Evolutionary conservation across 23 tunicate genomes (phyloP).

Genomic region (Clavelina lepadiformis): DNA sequence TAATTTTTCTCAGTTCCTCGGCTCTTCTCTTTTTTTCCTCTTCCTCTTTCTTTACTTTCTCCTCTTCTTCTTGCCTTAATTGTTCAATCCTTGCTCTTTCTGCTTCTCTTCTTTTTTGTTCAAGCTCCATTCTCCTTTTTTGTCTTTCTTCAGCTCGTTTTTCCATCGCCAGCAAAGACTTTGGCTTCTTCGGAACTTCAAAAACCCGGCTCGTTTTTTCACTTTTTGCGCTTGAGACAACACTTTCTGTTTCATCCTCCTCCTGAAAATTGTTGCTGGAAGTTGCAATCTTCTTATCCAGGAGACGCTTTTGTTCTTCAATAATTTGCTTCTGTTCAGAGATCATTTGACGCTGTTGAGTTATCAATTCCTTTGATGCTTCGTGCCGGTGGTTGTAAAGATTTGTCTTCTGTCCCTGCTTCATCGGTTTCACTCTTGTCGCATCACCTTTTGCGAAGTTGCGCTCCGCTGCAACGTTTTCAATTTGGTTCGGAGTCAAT

Average conservation of each 20-base stretch:
- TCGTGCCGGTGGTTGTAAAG: neutral
- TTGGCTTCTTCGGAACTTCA: slow-evolving; percentile 19
- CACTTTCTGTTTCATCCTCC: neutral
- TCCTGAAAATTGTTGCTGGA: too few relatives aligned
- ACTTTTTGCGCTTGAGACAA: neutral
- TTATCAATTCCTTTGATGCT: slow-evolving; percentile 10
- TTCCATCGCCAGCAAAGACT: slow-evolving; percentile 45
- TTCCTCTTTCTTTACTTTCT: slow-evolving; percentile 30
- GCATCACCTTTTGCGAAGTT: neutral
- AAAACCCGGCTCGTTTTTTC: neutral
- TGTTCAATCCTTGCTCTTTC: slow-evolving; percentile 37
- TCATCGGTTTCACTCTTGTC: neutral
- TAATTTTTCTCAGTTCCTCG: slow-evolving; percentile 19
- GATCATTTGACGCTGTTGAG: slow-evolving; percentile 24
- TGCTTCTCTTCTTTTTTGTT: slow-evolving; percentile 31
- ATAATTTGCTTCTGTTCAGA: slow-evolving; percentile 22
- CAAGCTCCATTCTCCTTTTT: slow-evolving; percentile 37
- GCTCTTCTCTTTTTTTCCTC: slow-evolving; percentile 38
- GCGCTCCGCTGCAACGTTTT: slow-evolving; percentile 13
- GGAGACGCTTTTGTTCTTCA: slow-evolving; percentile 19
- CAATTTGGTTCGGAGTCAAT: slow-evolving; percentile 30
- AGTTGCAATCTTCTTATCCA: neutral
- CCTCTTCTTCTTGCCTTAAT: slow-evolving; percentile 40
- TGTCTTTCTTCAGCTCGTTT: slow-evolving; percentile 52
- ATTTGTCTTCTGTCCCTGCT: neutral